Conservation (phyloP, 2,888 invertebrate species). For the Eretmocerus hayati region DNA sequence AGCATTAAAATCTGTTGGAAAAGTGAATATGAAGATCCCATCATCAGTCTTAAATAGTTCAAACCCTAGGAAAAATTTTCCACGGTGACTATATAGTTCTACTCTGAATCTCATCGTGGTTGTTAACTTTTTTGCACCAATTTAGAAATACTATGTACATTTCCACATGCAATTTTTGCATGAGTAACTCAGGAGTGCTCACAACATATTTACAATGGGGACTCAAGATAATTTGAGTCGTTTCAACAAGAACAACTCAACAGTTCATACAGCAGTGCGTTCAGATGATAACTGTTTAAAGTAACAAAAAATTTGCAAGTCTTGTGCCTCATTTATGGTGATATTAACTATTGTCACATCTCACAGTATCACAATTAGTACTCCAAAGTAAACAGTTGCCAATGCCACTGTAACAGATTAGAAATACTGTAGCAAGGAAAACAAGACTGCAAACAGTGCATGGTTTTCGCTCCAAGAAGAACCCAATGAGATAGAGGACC, state of each 20-base stretch:
- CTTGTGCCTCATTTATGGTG: constrained; percentile 6
- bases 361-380: constrained; percentile 61
- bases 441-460: constrained; percentile 96
- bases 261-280: no score
- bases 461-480: constrained; percentile 93
- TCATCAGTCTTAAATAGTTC: no score
- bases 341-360: constrained; percentile 38
- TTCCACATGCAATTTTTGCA: constrained; percentile 15
- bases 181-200: constrained; percentile 16
- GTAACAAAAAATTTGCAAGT: constrained; percentile 7
- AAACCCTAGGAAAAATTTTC: no score
- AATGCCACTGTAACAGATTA: constrained; percentile 93
- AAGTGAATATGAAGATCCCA: no score
- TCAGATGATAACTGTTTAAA: no score
- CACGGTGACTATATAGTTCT: no score
- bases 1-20: no score
- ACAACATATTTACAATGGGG: constrained; percentile 22
- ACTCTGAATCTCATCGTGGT: no score
- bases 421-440: constrained; percentile 85
- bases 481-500: constrained; percentile 90
- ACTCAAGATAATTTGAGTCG: no score
- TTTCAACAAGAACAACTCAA: no score
- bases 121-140: no score
- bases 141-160: constrained; percentile 21
- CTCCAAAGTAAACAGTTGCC: constrained; percentile 94